Percentiles rank a stretch among this genome's conserved stretches.
These are phyloP conservation scores for Macquaria australasica DNA, from an alignment of 2,113 vertebrate genomes.

Conservation along the genomic window DNA sequence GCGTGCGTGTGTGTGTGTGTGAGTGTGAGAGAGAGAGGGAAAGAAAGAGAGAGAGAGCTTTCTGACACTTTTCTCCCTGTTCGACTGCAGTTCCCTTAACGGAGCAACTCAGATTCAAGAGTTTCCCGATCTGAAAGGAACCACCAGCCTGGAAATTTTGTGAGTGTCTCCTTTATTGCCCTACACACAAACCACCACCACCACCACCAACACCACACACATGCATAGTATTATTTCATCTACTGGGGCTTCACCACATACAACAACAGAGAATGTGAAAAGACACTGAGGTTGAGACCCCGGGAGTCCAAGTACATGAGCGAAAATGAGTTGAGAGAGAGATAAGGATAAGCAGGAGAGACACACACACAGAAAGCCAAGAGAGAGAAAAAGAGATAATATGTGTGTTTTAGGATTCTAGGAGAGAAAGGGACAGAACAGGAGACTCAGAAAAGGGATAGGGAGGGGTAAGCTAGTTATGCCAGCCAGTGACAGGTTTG, in stretches of 20 bases:
- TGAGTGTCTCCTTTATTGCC: constrained; percentile 83
- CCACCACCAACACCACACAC: neutral
- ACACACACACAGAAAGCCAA: neutral
- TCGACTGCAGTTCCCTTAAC: constrained; percentile 89
- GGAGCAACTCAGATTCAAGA: constrained; percentile 91
- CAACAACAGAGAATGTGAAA: constrained; percentile 8
- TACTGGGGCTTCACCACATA: neutral
- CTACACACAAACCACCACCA: neutral
- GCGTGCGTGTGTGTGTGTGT: constrained; percentile 20
- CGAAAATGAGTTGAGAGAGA: neutral
- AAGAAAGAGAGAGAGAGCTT: constrained; percentile 10
- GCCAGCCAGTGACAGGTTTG: constrained; percentile 61
- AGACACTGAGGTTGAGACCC: neutral
- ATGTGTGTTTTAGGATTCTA: constrained; percentile 43
- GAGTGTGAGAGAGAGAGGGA: neutral
- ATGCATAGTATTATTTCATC: neutral
- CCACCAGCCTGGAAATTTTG: constrained; percentile 94
- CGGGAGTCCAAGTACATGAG: neutral
- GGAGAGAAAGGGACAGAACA: constrained; percentile 9
- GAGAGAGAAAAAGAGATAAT: neutral
- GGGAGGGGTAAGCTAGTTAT: constrained; percentile 52
- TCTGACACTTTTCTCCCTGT: constrained; percentile 60
- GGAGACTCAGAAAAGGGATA: constrained; percentile 23
- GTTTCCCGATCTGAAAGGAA: constrained; percentile 95
- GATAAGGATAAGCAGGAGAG: constrained; percentile 12